Base-by-base conservation (phyloP, 2,888 invertebrate genomes). In the Scaptomyza cyrtandrae region DNA sequence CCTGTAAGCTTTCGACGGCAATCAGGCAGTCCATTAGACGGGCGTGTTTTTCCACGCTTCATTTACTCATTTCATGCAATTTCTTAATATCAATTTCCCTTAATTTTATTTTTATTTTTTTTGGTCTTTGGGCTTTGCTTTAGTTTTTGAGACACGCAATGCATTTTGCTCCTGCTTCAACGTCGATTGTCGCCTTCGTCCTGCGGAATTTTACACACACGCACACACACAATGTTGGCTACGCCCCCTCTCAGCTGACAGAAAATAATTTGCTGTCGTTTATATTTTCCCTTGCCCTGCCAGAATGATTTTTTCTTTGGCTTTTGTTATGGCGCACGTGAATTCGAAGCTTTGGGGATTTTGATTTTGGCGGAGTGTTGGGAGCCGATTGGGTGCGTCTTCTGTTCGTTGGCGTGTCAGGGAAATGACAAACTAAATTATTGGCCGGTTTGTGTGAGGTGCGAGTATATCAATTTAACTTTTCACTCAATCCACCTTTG, bases 51-150 rank as follows among this genome's bases (percentile, higher is more conserved):
- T 64, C 76, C 79, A 85, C 86, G 85, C 85, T 86, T 86, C 86
- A 86, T 86, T 86, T 86, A 85, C 72, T 75, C 83, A 83, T 80
- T 86, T 83, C 79, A 83, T 86, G 78, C 86, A 85, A 80, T 85
- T 83, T 79, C 84, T 79, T 80, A 84, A 85, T 85, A 86, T 85
- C 80, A 82, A 86, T 85, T 84, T 83, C 70, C 67, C 62, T 73
- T 72, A 69, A 77, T 79, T 79, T 50, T 78, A 76, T 78, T 78
- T 65, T 1, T 19, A 1, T 2, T 1, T 19, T 19, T 2, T 19
- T 19, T 35, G 59, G 50, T 62, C 41, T 53, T 44, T 46, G 66
- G 53, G 37, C 24, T 55, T 63, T 45, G 61, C 67, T 71, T 68
- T 60, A 58, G 59, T 66, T 70, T 67, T 67, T 67, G 55, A 64